These are phyloP conservation scores for Aplochiton taeniatus DNA, from an alignment of 2,797 vertebrate genomes.

Conservation along the genomic window DNA sequence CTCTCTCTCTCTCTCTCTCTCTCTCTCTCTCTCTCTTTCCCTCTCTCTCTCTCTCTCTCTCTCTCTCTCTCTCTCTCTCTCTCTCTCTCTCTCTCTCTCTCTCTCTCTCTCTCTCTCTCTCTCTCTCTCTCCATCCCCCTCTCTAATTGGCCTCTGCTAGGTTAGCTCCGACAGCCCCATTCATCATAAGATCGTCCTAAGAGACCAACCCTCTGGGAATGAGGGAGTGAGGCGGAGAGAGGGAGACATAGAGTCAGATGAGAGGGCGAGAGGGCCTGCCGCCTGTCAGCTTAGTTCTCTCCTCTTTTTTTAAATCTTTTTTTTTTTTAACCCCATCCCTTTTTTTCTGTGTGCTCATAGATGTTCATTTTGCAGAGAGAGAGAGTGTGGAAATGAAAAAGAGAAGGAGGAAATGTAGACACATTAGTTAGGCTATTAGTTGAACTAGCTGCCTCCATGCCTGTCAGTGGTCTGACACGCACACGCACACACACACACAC, in stretches of 20 bases:
- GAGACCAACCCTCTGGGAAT: slow-evolving; percentile 89
- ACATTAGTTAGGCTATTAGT: slow-evolving; percentile 98
- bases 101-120: slow-evolving; percentile 43
- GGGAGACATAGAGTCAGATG: slow-evolving; percentile 68
- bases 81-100: background rate
- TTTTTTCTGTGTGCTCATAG: slow-evolving; percentile 32
- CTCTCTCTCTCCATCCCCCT: slow-evolving; percentile 73
- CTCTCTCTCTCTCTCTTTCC: slow-evolving; percentile 72
- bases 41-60: slow-evolving; percentile 26
- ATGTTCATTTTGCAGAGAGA: slow-evolving; percentile 73
- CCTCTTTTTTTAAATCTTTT: no score
- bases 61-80: background rate
- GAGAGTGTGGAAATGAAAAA: slow-evolving; percentile 5
- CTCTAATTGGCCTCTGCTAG: slow-evolving; percentile 97
- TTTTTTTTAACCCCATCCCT: slow-evolving; percentile 20
- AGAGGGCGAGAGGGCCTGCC: slow-evolving; percentile 70
- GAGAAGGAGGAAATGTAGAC: slow-evolving; percentile 84
- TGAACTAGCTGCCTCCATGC: slow-evolving; percentile 95
- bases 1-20: slow-evolving; percentile 35
- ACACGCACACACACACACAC: slow-evolving; percentile 29
- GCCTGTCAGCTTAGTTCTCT: slow-evolving; percentile 71
- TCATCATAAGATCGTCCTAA: slow-evolving; percentile 95
- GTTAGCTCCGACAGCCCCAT: slow-evolving; percentile 97
- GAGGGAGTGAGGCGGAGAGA: slow-evolving; percentile 29
- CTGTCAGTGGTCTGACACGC: slow-evolving; percentile 82